phyloP scores from a whole-genome alignment of 2,888 invertebrate genomes.

The Hemistola chrysoprasaria region DNA sequence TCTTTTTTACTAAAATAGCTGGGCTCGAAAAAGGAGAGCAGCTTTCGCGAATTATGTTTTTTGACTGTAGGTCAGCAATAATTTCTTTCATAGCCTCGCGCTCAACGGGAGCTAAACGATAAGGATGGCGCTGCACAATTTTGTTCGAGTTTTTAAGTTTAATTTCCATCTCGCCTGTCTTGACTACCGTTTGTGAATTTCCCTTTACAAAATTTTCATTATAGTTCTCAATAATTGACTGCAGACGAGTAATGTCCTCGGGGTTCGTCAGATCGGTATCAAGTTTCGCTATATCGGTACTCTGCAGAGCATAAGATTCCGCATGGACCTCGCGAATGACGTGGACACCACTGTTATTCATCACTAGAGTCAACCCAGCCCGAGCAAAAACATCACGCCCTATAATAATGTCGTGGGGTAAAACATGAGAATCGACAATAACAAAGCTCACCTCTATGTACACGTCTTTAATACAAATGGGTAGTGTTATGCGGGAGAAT shows the following conservation, averaged over 20 bases:
- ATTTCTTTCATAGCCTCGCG: not conserved
- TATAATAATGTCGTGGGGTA: not conserved
- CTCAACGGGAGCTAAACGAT: conserved; percentile 2
- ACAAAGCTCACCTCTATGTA: not conserved
- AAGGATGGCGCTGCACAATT: conserved; percentile 1
- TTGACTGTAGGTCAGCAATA: not conserved
- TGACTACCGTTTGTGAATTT: not conserved
- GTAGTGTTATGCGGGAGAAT: not conserved
- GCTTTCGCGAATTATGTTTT: conserved; percentile 3
- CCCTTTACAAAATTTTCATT: not conserved
- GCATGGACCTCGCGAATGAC: not conserved
- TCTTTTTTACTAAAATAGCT: conserved; percentile 1
- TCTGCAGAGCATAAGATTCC: too few species aligned
- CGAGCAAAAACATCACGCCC: not conserved
- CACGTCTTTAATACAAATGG: too few species aligned
- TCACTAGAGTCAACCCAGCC: not conserved
- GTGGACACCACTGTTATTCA: not conserved
- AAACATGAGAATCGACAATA: not conserved
- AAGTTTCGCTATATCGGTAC: too few species aligned
- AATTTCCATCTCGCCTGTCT: conserved; percentile 3
- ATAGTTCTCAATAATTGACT: not conserved
- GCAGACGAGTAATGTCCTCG: not conserved
- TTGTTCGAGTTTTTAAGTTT: conserved; percentile 2
- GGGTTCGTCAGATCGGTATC: not conserved
- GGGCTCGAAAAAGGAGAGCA: conserved; percentile 7